Percentiles rank a stretch among this genome's conserved stretches.
These are phyloP conservation scores for Coronaproctus castanopsis DNA, from an alignment of 2,888 invertebrate species.

Conservation along the genomic window DNA sequence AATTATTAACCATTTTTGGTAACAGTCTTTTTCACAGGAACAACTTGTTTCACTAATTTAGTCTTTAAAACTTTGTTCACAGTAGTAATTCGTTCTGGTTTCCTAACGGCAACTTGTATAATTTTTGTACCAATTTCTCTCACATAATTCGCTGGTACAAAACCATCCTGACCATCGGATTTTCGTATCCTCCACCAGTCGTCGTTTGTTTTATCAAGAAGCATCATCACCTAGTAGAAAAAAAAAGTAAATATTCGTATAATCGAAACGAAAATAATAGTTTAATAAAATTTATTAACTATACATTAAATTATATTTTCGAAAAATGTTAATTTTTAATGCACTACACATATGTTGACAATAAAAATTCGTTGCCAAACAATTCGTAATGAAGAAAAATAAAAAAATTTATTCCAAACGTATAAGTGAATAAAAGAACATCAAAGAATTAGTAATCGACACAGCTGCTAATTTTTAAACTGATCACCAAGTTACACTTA, in stretches of 20 bases:
- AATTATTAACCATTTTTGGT: conserved; percentile 22
- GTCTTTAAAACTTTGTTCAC: conserved; percentile 77
- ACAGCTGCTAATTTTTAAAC: too few species aligned
- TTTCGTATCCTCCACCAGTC: conserved; percentile 99
- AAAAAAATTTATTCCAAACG: too few species aligned
- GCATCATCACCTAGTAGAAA: conserved; percentile 46
- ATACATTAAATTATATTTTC: too few species aligned
- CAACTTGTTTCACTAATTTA: conserved; percentile 64
- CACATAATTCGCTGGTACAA: conserved; percentile 94
- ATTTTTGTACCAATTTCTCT: conserved; percentile 75
- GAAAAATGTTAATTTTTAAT: too few species aligned
- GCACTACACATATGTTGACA: too few species aligned
- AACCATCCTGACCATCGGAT: conserved; percentile 78
- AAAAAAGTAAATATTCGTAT: not conserved
- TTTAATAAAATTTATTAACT: not conserved
- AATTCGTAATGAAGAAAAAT: too few species aligned
- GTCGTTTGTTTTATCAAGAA: conserved; percentile 82
- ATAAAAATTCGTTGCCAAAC: too few species aligned
- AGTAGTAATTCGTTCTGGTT: conserved; percentile 62
- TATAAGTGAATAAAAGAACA: too few species aligned
- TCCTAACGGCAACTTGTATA: conserved; percentile 61
- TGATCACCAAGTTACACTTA: too few species aligned
- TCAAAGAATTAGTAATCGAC: too few species aligned
- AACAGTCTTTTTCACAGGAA: conserved; percentile 40
- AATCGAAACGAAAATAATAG: not conserved